These are phyloP conservation scores for Pantala flavescens DNA, from an alignment of 1,140 invertebrate genomes.

Conservation along the genomic window DNA sequence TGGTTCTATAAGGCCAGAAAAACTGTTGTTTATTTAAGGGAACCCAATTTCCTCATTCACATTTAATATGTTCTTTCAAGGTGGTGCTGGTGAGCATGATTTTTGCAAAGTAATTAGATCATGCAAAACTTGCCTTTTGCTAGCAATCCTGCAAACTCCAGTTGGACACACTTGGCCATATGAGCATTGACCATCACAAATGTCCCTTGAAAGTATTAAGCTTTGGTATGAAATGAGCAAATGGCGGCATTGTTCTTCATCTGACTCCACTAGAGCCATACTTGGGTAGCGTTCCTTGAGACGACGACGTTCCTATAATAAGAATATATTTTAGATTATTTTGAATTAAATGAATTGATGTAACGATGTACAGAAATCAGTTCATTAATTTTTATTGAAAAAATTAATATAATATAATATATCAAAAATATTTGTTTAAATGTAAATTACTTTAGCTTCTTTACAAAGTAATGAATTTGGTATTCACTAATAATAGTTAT, in stretches of 20 bases:
- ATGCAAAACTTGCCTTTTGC: constrained; percentile 36
- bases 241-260: constrained; percentile 61
- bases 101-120: too few species aligned
- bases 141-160: constrained; percentile 47
- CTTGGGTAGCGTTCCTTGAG: constrained; percentile 74
- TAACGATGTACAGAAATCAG: neutral
- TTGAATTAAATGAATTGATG: neutral
- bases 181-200: constrained; percentile 75
- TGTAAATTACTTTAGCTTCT: too few species aligned
- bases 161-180: constrained; percentile 75
- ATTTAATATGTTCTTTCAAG: too few species aligned
- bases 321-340: neutral
- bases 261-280: constrained; percentile 56
- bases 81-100: too few species aligned
- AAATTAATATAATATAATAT: too few species aligned
- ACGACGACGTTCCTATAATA: constrained; percentile 63
- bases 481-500: too few species aligned
- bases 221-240: constrained; percentile 73
- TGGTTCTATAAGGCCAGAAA: too few species aligned
- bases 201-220: constrained; percentile 58
- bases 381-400: too few species aligned
- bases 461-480: too few species aligned
- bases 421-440: too few species aligned
- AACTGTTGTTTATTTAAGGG: too few species aligned
- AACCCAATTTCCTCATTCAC: too few species aligned